These are phyloP conservation scores for Empis stercorea DNA, from an alignment of 2,888 invertebrate species.

Conservation along the genomic window DNA sequence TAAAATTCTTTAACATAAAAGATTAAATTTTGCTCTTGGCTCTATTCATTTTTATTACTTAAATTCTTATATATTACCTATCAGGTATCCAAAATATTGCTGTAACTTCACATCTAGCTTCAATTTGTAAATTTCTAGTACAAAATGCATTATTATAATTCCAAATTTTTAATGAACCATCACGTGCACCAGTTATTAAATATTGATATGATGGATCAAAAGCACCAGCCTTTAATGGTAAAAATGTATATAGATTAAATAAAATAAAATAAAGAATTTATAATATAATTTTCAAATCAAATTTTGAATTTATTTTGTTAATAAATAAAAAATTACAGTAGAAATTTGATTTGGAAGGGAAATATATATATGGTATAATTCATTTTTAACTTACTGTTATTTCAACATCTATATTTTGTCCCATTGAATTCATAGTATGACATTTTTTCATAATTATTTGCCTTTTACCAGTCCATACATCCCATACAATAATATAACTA, in stretches of 20 bases:
- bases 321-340: too few relatives aligned
- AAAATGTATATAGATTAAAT: conserved; percentile 23
- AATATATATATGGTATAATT: too few relatives aligned
- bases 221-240: conserved; percentile 30
- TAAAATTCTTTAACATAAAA: conserved; percentile 43
- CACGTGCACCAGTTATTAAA: conserved; percentile 63
- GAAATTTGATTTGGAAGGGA: too few relatives aligned
- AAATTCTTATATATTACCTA: too few relatives aligned
- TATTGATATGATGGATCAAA: conserved; percentile 63
- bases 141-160: conserved; percentile 71
- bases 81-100: conserved; percentile 46
- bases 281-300: too few relatives aligned
- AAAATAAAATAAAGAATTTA: too few relatives aligned
- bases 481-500: conserved; percentile 72
- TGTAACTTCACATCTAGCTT: conserved; percentile 45
- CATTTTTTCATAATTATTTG: conserved; percentile 54
- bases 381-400: conserved; percentile 26
- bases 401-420: conserved; percentile 21
- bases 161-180: conserved; percentile 68
- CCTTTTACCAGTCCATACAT: conserved; percentile 56
- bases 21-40: too few relatives aligned
- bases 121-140: conserved; percentile 51
- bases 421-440: conserved; percentile 48
- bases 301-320: too few relatives aligned
- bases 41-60: too few relatives aligned